Base-by-base conservation (phyloP, 2,797 vertebrate genomes). In the Podarcis lilfordi region DNA sequence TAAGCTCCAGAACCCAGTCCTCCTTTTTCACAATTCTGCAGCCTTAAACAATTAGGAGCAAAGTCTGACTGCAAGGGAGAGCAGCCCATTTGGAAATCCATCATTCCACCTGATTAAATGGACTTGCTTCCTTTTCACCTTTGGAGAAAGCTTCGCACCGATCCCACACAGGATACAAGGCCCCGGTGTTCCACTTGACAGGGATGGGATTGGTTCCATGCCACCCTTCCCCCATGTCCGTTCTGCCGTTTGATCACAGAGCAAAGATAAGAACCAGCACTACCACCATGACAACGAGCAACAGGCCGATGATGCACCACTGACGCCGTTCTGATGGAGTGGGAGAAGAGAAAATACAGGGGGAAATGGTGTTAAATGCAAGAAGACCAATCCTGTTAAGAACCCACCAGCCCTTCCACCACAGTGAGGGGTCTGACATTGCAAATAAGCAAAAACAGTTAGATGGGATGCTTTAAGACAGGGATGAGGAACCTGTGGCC, bases 251-350 rank as follows among this genome's bases (percentile, higher is more conserved):
- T 59, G 50, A 8, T 97, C 96, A 97, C 86, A 97, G 95, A 9
- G 95, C 81, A 35, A 98, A 97, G 93, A 98, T 90, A 27, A 98
- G 96, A 92, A 97, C 40, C 69, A 87, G 69, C 29, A 81, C 96
- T 89, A 98, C 94, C 61, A 98, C 94, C 1, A 98, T 89, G 88
- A 98, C 93, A 89, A 98, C 88, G 23, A 98, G 95, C 86, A 98
- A 96, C n/a, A 97, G 96, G 0, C 95, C 93, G 11, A 98, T 98
- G 40, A 97, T 97, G 82, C 97, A 98, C 97, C 98, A 98, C 96
- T 98, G 98, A 35, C 97, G 96, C 77, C 97, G 96, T 92, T 97
- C 98, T 98, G 96, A 72, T 83, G 23, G 35, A 7, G 19, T 17
- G 19, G 69, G n/a, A 4, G 29, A 29, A n/a, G 83, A 78, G 77